These are phyloP conservation scores for Drosophila longiperda DNA, from an alignment of 2,888 invertebrate species.

Conservation along the genomic window DNA sequence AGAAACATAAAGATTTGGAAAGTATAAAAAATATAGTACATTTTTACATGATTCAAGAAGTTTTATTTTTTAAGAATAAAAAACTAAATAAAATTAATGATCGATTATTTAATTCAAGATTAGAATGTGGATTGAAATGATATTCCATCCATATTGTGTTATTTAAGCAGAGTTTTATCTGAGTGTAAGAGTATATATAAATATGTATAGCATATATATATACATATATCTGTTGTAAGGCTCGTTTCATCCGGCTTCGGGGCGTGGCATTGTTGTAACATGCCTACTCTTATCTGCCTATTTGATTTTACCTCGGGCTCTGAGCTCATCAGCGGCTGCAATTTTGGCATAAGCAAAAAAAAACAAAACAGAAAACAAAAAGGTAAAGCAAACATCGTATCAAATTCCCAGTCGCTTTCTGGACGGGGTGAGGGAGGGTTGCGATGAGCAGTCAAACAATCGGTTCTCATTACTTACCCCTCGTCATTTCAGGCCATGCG, in stretches of 20 bases:
- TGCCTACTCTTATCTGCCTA: conserved; percentile 52
- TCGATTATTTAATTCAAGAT: neutral
- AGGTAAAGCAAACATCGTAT: conserved; percentile 45
- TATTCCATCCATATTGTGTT: neutral
- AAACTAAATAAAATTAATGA: neutral
- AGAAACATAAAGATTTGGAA: neutral
- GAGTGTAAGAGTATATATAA: neutral
- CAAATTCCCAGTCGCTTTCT: conserved; percentile 39
- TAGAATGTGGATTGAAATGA: neutral
- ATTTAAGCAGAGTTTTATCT: neutral
- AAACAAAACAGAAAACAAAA: neutral
- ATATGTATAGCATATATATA: neutral
- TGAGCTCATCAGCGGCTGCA: conserved; percentile 68
- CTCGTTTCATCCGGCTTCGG: conserved; percentile 49
- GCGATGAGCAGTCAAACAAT: conserved; percentile 5
- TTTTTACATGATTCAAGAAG: neutral
- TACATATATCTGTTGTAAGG: conserved; percentile 23
- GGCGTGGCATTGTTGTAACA: conserved; percentile 44
- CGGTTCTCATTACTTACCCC: conserved; percentile 29
- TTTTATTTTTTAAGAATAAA: neutral
- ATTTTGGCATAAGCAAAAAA: conserved; percentile 27
- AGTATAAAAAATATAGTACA: neutral
- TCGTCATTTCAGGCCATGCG: conserved; percentile 2
- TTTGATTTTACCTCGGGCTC: conserved; percentile 62
- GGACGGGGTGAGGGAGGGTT: conserved; percentile 3